Evolutionary conservation across 2,113 vertebrate species (phyloP), one percentile per base, ranked within the genome.

Genomic region (Puntigrus tetrazona): DNA sequence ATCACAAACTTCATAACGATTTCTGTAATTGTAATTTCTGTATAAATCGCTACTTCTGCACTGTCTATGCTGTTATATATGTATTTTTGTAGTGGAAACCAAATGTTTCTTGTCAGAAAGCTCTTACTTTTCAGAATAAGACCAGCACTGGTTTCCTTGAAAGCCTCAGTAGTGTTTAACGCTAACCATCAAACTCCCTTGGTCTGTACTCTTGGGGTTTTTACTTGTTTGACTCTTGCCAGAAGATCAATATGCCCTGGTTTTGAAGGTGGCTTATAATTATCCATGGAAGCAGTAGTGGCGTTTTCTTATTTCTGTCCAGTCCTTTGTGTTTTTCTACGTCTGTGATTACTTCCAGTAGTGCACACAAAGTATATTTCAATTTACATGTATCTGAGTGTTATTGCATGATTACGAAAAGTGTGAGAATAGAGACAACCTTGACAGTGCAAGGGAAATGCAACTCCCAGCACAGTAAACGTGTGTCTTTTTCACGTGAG

Each of bases 201-300:
- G 65, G 36, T 61, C 65, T 63, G 20, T 36, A 38, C 31, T 25
- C 20, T 59, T 78, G 31, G 22, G 3, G 36, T 78, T 78, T 61
- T 78, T 14, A 27, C 76, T 38, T 61, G 14, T 78, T 78, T 29
- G 55, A 78, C 76, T 78, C 76, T 41, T 63, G 61, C 83, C 45
- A 45, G 27, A 63, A 67, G 73, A 84, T 81, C 72, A 76, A 70
- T 77, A 70, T 72, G 61, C 20, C 67, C 9, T 67, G 38, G 50
- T 73, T 69, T 27, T 67, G 36, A 76, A 81, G 67, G 75, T 82
- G 78, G 78, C 69, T 78, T 81, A 84, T 87, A 87, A 87, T 87
- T 87, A 87, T 18, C 38, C 74, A 74, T n/a, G 70, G 61, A 80
- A 78, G 20, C 47, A 69, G 7, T 13, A 36, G 59, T 86, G 84